Evolutionary conservation across 2,113 vertebrate species (phyloP).

Genomic region (Corydoras sp.): DNA sequence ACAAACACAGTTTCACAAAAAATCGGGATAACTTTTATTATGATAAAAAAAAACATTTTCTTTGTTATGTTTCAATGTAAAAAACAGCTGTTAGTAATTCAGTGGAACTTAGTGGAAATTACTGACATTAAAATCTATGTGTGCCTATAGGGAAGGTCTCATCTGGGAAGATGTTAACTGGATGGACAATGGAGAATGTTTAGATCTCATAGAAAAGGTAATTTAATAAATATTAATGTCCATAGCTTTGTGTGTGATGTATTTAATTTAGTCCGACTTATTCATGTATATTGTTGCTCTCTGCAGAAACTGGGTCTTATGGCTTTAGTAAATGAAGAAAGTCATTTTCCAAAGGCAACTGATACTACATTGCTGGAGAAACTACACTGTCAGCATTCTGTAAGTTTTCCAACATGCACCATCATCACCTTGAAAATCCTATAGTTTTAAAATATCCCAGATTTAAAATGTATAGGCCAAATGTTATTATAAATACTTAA

Average conservation of each 20-base stretch:
- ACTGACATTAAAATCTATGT: constrained; percentile 3
- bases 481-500: too few species aligned
- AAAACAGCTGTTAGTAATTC: too few species aligned
- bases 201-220: constrained; percentile 98
- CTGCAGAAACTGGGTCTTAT: constrained; percentile 90
- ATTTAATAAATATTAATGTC: not conserved
- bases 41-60: too few species aligned
- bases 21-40: not conserved
- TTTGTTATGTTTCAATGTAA: too few species aligned
- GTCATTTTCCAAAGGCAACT: constrained; percentile 95
- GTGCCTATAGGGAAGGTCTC: constrained; percentile 80
- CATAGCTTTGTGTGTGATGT: not conserved
- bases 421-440: too few species aligned
- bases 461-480: too few species aligned
- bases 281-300: constrained; percentile 13
- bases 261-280: not conserved
- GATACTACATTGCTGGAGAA: constrained; percentile 90
- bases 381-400: constrained; percentile 85
- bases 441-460: too few species aligned
- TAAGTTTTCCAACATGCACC: constrained; percentile 54
- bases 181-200: constrained; percentile 95
- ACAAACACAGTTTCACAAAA: not conserved
- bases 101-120: too few species aligned
- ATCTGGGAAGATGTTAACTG: constrained; percentile 92
- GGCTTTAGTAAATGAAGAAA: constrained; percentile 95